Evolutionary conservation across 53 echinoderm and acorn worm genomes (phyloP), one percentile per base, ranked within the genome.

Genomic region (Pentamera pediparva): DNA sequence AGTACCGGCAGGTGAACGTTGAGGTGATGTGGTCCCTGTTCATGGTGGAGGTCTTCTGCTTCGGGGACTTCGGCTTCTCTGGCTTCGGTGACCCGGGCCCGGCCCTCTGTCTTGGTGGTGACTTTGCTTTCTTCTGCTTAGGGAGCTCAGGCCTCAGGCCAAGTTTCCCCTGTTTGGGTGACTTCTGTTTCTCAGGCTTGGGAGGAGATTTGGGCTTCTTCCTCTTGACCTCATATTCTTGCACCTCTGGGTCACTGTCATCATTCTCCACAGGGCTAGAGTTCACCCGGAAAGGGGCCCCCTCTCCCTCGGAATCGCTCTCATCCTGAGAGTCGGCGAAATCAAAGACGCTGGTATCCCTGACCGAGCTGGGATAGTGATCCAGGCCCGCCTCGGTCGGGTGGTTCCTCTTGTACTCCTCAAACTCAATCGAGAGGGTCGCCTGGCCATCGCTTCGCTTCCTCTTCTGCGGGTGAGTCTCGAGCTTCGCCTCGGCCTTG

Each of bases 1-100:
- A 92, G 34, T 92, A 92, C 67, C 79, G 65, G 59, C 92, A 92
- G 32, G 76, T 67, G 51, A 82, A 92, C 19, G 69, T 36, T 70
- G 60, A 82, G 22, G 53, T 28, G 47, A 80, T 75, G 33, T 74
- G 79, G 21, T 80, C 37, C 13, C 39, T 65, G 27, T 24, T 65
- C 26, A 65, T 40, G 0, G 19, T n/a, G 24, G 36, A 3, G 3
- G 65, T 20, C 65, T 65, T 67, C 17, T 67, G 67, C 28, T 41
- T 67, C 11, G 65, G 65, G 13, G 65, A 65, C 12, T 39, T 39
- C 2, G 65, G 39, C 13, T 65, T 65, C 39, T 65, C 65, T 19
- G 37, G 39, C 32, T 57, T 57, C 29, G 9, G 58, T 57, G n/a
- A n/a, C n/a, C n/a, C n/a, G n/a, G n/a, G n/a, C n/a, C n/a, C n/a